Base-by-base conservation (phyloP, 2,888 invertebrate genomes). In the Diarsia rubi region DNA sequence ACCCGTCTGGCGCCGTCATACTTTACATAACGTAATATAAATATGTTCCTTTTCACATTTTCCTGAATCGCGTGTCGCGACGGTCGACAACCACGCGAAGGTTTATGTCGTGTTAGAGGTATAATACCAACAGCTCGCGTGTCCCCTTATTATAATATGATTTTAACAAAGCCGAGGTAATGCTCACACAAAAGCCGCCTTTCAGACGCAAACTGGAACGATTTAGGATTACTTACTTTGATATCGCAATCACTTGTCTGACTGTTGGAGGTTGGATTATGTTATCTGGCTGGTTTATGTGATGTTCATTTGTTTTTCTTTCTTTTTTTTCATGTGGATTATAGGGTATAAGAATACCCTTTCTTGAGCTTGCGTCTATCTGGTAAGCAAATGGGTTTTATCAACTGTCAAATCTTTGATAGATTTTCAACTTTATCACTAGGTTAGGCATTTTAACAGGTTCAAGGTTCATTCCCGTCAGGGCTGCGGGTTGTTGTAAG, bases 91-190 rank as follows among this genome's bases (percentile, higher is more conserved):
- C 88, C 90, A 91, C 90, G 91, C 91, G 84, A 88, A 81, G 84
- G 75, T 87, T 87, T 84, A 87, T 88, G 89, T 88, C 91, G 90
- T 91, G 90, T 92, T 91, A 88, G 86, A 89, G 88, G 89, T 89
- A 93, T 93, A 91, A 93, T 93, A 93, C 92, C 94, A 92, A 94
- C 92, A 92, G 93, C 92, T 95, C 88, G 95, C 95, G 94, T 95
- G 96, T 94, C 92, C 88, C 90, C 91, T 91, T 92, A 93, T 93
- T 94, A 93, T 95, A 93, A 94, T 94, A 93, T 92, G 91, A 93
- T 94, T 95, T 93, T 92, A 93, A 95, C 93, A 93, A 94, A 95
- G 92, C 93, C 91, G 86, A 80, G 72, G 88, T 95, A 94, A 95
- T 94, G 91, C 93, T 91, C 91, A 89, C 91, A 94, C 94, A 95